These are phyloP conservation scores for Lipophrys pholis DNA, from an alignment of 2,113 vertebrate species.

Conservation along the genomic window DNA sequence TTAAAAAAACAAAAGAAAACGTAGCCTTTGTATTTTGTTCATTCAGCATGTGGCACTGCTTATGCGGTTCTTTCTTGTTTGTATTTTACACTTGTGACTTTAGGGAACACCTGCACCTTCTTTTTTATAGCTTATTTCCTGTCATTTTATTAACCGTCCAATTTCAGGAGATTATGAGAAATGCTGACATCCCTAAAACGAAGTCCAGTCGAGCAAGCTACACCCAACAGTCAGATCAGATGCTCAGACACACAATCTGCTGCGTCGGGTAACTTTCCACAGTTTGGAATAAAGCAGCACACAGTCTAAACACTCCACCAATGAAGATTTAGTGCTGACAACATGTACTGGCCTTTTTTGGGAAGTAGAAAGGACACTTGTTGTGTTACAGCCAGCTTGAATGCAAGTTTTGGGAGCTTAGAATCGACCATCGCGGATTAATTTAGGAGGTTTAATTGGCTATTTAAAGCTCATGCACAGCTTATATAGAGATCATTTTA, in stretches of 20 bases:
- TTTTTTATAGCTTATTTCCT: neutral
- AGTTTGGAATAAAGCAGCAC: conserved; percentile 11
- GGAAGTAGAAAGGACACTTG: neutral
- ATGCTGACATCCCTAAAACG: conserved; percentile 25
- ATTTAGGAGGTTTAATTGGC: no score
- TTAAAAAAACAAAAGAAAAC: no score
- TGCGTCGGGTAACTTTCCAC: conserved; percentile 46
- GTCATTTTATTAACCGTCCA: neutral
- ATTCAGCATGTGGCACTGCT: no score
- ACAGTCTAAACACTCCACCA: neutral
- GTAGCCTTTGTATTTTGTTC: no score
- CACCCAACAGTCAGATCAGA: neutral
- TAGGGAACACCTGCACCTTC: neutral
- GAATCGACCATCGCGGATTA: neutral
- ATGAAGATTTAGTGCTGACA: neutral
- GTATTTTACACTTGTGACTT: neutral
- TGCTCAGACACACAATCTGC: neutral
- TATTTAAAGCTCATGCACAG: no score
- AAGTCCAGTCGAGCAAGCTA: neutral
- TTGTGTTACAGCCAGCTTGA: neutral
- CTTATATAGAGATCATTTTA: no score
- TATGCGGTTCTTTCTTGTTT: neutral
- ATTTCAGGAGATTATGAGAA: neutral
- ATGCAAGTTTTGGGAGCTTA: neutral
- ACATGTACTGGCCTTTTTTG: neutral